Evolutionary conservation across 2,113 vertebrate species (phyloP).

Genomic region (Paracanthobrama guichenoti): DNA sequence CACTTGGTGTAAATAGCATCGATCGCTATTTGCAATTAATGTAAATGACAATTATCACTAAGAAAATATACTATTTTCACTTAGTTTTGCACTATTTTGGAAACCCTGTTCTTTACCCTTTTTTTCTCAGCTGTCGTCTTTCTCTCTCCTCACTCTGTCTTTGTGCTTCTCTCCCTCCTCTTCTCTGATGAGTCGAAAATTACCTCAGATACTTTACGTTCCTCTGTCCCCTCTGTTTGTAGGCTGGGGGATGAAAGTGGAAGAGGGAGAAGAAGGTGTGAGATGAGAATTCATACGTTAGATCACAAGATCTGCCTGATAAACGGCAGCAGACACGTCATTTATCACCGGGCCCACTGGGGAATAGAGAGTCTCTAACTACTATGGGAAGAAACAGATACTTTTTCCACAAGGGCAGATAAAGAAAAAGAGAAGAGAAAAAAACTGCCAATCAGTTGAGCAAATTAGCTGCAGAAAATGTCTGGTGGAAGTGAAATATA

Average conservation of each 20-base stretch:
- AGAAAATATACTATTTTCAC: too few relatives aligned
- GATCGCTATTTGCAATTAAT: too few relatives aligned
- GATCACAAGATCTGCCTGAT: slow-evolving; percentile 48
- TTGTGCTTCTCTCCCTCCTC: neutral
- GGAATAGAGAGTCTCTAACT: slow-evolving; percentile 41
- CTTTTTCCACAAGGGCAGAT: slow-evolving; percentile 39
- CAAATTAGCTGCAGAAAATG: slow-evolving; percentile 31
- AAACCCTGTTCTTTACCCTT: neutral
- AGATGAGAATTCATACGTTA: slow-evolving; percentile 45
- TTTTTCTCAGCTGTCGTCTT: too few relatives aligned
- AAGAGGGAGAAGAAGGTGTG: slow-evolving; percentile 32
- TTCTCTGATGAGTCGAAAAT: slow-evolving; percentile 22
- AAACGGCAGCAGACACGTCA: slow-evolving; percentile 42
- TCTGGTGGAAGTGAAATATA: slow-evolving; percentile 8
- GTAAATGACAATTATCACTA: too few relatives aligned
- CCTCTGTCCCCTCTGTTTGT: neutral
- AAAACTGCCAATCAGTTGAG: slow-evolving; percentile 30
- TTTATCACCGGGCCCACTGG: slow-evolving; percentile 28
- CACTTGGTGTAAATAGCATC: too few relatives aligned
- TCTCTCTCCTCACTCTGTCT: neutral
- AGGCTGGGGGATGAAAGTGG: slow-evolving; percentile 9
- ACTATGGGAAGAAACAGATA: slow-evolving; percentile 30
- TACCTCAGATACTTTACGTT: slow-evolving; percentile 12
- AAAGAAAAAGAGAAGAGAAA: slow-evolving; percentile 18
- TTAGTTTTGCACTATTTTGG: neutral